Conservation (phyloP, 1,140 invertebrate genomes). For the Saxidomus purpurata region DNA sequence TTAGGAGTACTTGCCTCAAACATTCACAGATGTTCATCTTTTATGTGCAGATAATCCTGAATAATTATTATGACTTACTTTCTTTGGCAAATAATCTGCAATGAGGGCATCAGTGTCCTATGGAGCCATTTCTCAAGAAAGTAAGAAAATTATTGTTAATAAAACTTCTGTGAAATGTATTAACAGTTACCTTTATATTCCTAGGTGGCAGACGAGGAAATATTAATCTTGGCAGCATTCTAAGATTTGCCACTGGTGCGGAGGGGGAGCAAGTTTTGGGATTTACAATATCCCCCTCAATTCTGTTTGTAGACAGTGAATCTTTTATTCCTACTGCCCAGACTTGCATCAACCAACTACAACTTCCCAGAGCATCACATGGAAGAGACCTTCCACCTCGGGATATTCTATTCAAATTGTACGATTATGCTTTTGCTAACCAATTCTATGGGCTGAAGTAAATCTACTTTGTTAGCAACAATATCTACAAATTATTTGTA, state of each 20-base stretch:
- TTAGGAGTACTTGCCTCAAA: no score
- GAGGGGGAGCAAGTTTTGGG: conserved; percentile 65
- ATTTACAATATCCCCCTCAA: conserved; percentile 50
- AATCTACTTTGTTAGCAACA: not conserved
- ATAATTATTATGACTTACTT: no score
- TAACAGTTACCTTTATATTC: no score
- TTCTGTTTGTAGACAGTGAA: conserved; percentile 48
- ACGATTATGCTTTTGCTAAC: conserved; percentile 62
- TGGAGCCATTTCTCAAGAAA: no score
- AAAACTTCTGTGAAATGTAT: no score
- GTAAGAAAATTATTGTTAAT: no score
- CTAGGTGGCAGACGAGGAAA: conserved; percentile 47
- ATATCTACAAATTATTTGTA: no score
- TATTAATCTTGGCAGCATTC: conserved; percentile 28
- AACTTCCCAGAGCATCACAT: conserved; percentile 36
- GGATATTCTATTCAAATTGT: conserved; percentile 41
- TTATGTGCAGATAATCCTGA: no score
- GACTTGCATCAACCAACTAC: conserved; percentile 62
- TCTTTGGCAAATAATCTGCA: no score
- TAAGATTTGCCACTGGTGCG: conserved; percentile 60
- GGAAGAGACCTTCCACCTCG: not conserved
- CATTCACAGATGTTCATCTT: no score
- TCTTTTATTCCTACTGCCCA: conserved; percentile 63
- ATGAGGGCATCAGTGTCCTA: no score
- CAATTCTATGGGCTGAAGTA: conserved; percentile 56